phyloP scores from a whole-genome alignment of 2,113 vertebrate genomes.

The Felis chaus region DNA sequence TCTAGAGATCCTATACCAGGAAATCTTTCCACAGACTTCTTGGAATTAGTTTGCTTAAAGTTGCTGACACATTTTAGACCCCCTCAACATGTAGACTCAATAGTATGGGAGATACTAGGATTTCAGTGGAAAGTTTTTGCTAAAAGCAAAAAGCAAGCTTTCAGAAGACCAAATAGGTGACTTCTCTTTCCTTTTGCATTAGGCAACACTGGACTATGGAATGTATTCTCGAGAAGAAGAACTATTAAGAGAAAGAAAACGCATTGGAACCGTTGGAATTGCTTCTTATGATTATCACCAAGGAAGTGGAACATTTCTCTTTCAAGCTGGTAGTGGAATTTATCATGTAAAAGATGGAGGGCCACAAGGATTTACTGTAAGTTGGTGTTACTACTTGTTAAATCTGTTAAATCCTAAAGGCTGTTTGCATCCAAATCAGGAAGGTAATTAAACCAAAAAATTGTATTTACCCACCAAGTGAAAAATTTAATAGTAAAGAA shows the following conservation, averaged over 20 bases:
- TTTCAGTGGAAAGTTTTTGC: not conserved
- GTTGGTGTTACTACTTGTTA: conserved; percentile 58
- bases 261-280: conserved; percentile 88
- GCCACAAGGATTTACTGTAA: conserved; percentile 89
- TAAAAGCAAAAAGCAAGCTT: conserved; percentile 20
- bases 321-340: conserved; percentile 84
- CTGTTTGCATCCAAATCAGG: conserved; percentile 28
- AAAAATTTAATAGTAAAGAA: conserved; percentile 34
- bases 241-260: conserved; percentile 88
- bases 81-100: not conserved
- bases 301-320: conserved; percentile 88
- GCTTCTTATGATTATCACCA: conserved; percentile 89
- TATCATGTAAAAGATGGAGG: conserved; percentile 89
- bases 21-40: conserved; percentile 1
- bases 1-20: not conserved
- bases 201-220: conserved; percentile 89
- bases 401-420: not conserved
- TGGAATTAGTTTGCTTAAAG: conserved; percentile 8
- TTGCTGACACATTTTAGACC: not conserved
- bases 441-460: conserved; percentile 39
- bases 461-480: not conserved
- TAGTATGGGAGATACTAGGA: not conserved
- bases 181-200: not conserved
- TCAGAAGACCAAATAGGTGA: conserved; percentile 18
- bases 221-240: conserved; percentile 91